Evolutionary conservation across 35 echinoderm and acorn worm species (phyloP), one percentile per base, ranked within the genome.

Genomic region (Strongylocentrotus purpuratus): DNA sequence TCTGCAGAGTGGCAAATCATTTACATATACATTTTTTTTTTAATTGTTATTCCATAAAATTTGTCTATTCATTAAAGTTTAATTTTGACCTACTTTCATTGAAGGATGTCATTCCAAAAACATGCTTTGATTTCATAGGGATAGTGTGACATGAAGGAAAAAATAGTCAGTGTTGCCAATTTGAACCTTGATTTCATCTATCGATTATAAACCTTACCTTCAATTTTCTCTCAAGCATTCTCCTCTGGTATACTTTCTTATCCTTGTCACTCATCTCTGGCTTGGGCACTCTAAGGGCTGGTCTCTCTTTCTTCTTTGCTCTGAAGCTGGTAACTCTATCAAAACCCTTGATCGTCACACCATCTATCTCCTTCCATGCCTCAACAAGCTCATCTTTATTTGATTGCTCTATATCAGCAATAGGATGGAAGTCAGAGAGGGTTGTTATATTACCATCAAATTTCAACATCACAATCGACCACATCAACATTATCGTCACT

Each of bases 231-330:
- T 46, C 17, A 2, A 93, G 91, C 91, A 93, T 55, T 18, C 41
- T 93, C 91, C 48, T 93, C n/a, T 93, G 33, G 46, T 6, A 93
- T 4, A 31, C 41, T 33, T 93, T 93, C 48, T 93, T 46, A 47
- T 13, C 46, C 48, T 58, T 93, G 10, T 33, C 33, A 93, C 45
- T 22, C 91, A 93, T 50, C 45, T 89, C 45, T 28, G 15, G 11
- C n/a, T 93, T 93, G 18, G 45, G 45, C 0, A 93, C 46, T 46
- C 31, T 93, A 4, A 93, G 45, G n/a, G 32, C 48, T 31, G 91
- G 91, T 93, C 91, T 93, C 10, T 93, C 91, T 58, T 48, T 93
- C 91, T 46, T 93, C 91, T 93, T 93, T 33, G 18, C 91, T 46
- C 91, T 50, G n/a, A 93, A 93, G 48, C 91, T 93, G 8, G 22